Evolutionary conservation across 2,888 invertebrate species (phyloP).

Genomic region (Mythimna loreyi): DNA sequence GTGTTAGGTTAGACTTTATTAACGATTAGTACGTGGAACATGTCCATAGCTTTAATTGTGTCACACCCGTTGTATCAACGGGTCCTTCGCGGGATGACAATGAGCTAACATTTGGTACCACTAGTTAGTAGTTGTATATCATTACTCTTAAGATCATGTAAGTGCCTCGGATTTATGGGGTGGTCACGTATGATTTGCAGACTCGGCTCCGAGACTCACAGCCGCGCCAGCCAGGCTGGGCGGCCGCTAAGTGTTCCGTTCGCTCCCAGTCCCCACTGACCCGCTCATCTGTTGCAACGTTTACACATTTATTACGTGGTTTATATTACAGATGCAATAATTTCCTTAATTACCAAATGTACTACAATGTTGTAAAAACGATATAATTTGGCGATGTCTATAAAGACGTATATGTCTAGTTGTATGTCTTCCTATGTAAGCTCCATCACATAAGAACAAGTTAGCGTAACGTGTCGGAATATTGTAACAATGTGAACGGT

Average conservation of each 20-base stretch:
- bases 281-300: slow-evolving; percentile 53
- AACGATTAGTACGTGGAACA: slow-evolving; percentile 87
- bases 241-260: slow-evolving; percentile 43
- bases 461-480: slow-evolving; percentile 76
- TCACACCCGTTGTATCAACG: slow-evolving; percentile 90
- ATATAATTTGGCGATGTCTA: slow-evolving; percentile 75
- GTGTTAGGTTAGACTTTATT: slow-evolving; percentile 87
- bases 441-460: slow-evolving; percentile 80
- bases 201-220: slow-evolving; percentile 64
- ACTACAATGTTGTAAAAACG: slow-evolving; percentile 34
- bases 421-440: slow-evolving; percentile 90
- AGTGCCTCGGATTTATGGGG: slow-evolving; percentile 89
- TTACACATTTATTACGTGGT: slow-evolving; percentile 40
- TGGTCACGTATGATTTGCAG: slow-evolving; percentile 82
- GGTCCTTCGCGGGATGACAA: slow-evolving; percentile 84
- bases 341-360: slow-evolving; percentile 55
- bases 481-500: slow-evolving; percentile 76
- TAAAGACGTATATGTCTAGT: slow-evolving; percentile 82
- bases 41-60: slow-evolving; percentile 91
- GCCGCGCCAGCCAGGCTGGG: slow-evolving; percentile 52
- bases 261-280: slow-evolving; percentile 28
- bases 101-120: slow-evolving; percentile 86
- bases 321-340: slow-evolving; percentile 51
- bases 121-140: slow-evolving; percentile 89
- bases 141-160: slow-evolving; percentile 89